Base-by-base conservation (phyloP, 1,140 invertebrate species). In the Aphaenogaster rudis region DNA sequence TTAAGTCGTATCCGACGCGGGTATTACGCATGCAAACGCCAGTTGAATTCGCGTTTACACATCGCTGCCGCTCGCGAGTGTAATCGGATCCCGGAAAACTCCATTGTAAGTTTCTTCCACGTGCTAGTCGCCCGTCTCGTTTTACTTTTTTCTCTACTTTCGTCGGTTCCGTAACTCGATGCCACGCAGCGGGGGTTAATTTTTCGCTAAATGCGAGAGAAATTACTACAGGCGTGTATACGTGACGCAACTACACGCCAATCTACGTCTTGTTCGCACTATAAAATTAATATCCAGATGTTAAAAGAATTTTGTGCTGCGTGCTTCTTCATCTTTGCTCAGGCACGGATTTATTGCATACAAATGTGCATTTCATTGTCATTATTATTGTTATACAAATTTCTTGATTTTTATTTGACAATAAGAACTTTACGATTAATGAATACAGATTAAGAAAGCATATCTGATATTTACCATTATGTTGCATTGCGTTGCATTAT, bases 1-100 rank as follows among this genome's bases (percentile, higher is more conserved):
- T 90, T 90, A 90, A 90, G 89, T 90, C 89, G 88, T 81, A 81
- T 90, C 71, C 89, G 52, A 87, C 78, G 66, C 42, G 66, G 59
- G 71, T 80, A 90, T 89, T 90, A 90, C 85, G 72, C 78, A 72
- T 84, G 88, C 88, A 87, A 89, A 88, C 52, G 82, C 59, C 2
- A 11, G 2, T 48, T 33, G 52, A 71, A 86, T 86, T 54, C 77
- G 11, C 71, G 45, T 82, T 77, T 76, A 48, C 84, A 52, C 52
- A 39, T n/a, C 33, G 21, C 11, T 54, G 8, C 67, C 17, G 48
- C 50, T 50, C 57, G 69, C 28, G 63, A 3, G 13, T 7, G 59
- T 78, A 90, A 90, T 90, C 85, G 71, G 71, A 90, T 90, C 45
- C 42, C 28, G 72, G 45, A 17, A 66, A 71, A 86, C 33, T 78